Evolutionary conservation across 2,888 invertebrate species (phyloP).

Genomic region (Hyles lineata): DNA sequence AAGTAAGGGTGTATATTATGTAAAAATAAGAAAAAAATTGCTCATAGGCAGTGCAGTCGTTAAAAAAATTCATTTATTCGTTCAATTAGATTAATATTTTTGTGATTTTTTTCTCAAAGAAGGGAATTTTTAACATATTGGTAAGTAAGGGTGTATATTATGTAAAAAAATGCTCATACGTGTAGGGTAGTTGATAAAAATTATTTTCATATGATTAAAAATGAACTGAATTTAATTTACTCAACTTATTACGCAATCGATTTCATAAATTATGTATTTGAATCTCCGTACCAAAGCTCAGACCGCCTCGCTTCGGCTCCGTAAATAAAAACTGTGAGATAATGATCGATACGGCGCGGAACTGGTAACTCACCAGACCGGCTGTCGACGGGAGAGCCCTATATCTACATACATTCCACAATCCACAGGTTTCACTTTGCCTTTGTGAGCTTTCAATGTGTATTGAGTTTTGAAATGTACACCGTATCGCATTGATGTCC

Average conservation of each 20-base stretch:
- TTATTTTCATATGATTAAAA: background rate
- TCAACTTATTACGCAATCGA: no score
- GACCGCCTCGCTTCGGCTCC: slow-evolving; percentile 9
- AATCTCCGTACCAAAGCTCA: slow-evolving; percentile 1
- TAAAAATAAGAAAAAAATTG: no score
- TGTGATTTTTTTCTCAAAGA: no score
- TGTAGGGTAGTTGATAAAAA: background rate
- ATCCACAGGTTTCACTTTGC: background rate
- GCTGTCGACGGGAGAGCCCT: slow-evolving; percentile 14
- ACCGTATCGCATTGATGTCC: background rate
- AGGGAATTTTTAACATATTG: no score
- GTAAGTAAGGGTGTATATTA: no score
- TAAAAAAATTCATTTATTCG: no score
- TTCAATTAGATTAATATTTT: no score
- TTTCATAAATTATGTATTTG: no score
- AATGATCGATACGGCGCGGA: slow-evolving; percentile 21
- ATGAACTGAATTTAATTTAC: no score
- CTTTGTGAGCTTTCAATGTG: background rate
- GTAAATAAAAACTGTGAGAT: slow-evolving; percentile 22
- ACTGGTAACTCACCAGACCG: slow-evolving; percentile 13
- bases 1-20: no score
- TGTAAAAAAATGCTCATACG: no score
- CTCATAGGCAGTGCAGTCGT: no score
- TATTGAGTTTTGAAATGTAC: background rate
- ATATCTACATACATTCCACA: background rate